Base-by-base conservation (phyloP, 2,113 vertebrate genomes). In the Gnathonemus longibarbis region DNA sequence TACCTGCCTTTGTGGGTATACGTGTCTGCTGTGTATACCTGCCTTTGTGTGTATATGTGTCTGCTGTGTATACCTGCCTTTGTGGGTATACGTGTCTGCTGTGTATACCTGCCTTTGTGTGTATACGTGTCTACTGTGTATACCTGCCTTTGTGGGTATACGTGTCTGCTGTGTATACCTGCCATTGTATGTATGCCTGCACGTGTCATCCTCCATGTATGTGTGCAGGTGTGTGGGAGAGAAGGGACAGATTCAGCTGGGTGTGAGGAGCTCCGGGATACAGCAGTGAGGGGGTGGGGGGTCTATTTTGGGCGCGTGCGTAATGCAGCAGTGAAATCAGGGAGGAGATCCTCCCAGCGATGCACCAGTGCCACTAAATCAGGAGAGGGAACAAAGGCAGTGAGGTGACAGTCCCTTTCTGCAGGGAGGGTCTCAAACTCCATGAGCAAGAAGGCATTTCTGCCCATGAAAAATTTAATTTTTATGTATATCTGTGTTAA, bases 291-390 rank as follows among this genome's bases (percentile, higher is more conserved):
- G 84, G 49, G 62, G 45, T 27, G 83, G 58, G 62, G 62, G 24
- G 11, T 88, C 88, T 88, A 88, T 88, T 88, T 88, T 88, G 88
- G 88, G 62, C 66, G 27, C n/a, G 21, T 88, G 88, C 46, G 58
- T 88, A 88, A 88, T 88, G 46, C 42, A 88, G 66, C 58, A 74
- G 62, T 27, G 31, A 49, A 77, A n/a, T 19, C 21, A 24, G 83
- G 53, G 39, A 88, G 62, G 42, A 70, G 56, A 88, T 46, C 24
- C 39, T 74, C 62, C 45, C n/a, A 88, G 88, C 10, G 11, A 74
- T 50, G 58, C n/a, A 48, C 42, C 66, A 49, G 45, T 31, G 24
- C 62, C 46, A 70, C 58, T 50, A 70, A 48, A 84, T 88, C 88
- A 74, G 66, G 88, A 49, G 58, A 49, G 27, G 85, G 49, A 87